Conservation (phyloP, 2,113 vertebrate genomes). For the Actenoides hombroni region DNA sequence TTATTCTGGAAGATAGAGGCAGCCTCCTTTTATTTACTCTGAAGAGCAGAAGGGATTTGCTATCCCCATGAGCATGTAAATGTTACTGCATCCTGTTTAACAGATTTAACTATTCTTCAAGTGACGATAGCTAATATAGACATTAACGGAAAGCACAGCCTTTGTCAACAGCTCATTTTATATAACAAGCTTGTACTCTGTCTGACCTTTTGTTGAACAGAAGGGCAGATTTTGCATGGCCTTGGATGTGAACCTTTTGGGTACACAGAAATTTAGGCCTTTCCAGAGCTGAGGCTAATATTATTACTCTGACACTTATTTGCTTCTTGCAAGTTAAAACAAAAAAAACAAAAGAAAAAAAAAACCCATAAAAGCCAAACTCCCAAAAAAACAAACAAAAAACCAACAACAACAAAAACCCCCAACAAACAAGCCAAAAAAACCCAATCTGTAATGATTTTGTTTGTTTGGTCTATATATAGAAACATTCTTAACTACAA, state of each 20-base stretch:
- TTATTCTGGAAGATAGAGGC: background rate
- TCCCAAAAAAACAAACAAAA: too few species aligned
- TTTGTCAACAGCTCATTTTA: background rate
- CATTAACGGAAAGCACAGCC: background rate
- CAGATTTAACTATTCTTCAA: background rate
- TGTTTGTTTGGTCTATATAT: background rate
- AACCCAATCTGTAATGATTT: background rate
- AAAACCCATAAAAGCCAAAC: background rate
- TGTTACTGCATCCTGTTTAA: background rate
- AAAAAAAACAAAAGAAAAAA: background rate
- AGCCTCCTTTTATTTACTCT: background rate
- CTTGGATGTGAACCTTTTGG: background rate
- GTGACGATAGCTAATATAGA: background rate
- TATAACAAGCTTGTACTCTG: background rate
- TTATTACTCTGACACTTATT: background rate
- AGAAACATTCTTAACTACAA: background rate
- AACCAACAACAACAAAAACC: background rate
- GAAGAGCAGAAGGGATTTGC: background rate
- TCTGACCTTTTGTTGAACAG: background rate
- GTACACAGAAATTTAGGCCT: background rate
- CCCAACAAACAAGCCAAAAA: background rate
- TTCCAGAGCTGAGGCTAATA: background rate
- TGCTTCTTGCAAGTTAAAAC: background rate
- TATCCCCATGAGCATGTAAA: background rate
- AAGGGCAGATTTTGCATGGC: background rate